Evolutionary conservation across 2,797 vertebrate species (phyloP), one percentile per base, ranked within the genome.

Genomic region (Ptychobarbus kaznakovi): DNA sequence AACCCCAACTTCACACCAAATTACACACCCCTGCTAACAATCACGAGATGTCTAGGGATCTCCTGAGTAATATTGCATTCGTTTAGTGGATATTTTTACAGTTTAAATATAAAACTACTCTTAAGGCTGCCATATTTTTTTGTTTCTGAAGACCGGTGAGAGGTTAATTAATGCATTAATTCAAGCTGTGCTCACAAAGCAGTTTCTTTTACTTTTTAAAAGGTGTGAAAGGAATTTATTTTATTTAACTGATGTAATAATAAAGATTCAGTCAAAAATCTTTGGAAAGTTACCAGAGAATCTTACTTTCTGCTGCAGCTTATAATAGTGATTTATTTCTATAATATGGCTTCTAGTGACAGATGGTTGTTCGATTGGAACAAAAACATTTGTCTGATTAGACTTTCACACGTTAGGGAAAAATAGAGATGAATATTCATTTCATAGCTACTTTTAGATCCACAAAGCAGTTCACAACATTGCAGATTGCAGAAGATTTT

Each of bases 1-100:
- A 89, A 84, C 70, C 74, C 84, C 89, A 88, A 87, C 83, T 82
- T 87, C 81, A 80, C 42, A 78, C 80, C 68, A 56, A 74, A 88
- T 91, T 93, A 20, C 18, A 42, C 16, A 42, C 35, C 6, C 3
- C n/a, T 58, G 68, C 11, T 73, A 44, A 58, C 11, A 4, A 18
- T 28, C 49, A 42, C 2, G 7, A 61, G 51, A 58, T 1, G 6
- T 42, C 66, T 40, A 73, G 25, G 10, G 32, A 58, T 12, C 49
- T 81, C 35, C n/a, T 5, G 61, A 61, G 51, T 73, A 16, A 63
- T 38, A 63, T 11, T 16, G 15, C 11, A 25, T 58, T 61, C 40
- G 35, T 35, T 46, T 22, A 35, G 69, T 83, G 53, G 35, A n/a
- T 44, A 44, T 72, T 12, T 73, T 58, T 28, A 70, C 22, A 22